A percentile compares a stretch with the other conserved stretches of the same genome.
These are phyloP conservation scores for Callyntrura guangdongensis DNA, from an alignment of 2,888 invertebrate species.

Conservation along the genomic window DNA sequence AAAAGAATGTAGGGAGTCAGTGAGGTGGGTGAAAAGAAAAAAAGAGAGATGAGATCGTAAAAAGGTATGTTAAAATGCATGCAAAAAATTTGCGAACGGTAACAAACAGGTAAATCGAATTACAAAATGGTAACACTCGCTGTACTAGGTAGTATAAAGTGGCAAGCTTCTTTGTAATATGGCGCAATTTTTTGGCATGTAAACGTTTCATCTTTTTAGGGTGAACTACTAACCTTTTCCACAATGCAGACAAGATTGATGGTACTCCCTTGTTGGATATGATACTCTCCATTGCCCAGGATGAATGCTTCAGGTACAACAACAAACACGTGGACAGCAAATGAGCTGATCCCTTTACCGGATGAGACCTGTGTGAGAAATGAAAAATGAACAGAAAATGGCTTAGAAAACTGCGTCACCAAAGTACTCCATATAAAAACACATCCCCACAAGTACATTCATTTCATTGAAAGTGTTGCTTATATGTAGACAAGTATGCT, in stretches of 20 bases:
- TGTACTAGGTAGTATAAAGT: not conserved
- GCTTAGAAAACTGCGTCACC: not conserved
- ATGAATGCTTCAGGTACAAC: slow-evolving; percentile 86
- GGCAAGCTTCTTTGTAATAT: not conserved
- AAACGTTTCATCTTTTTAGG: slow-evolving; percentile 8
- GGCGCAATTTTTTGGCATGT: slow-evolving; percentile 2
- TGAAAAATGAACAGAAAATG: slow-evolving; percentile 54
- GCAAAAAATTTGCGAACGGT: not conserved
- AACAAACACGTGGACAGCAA: slow-evolving; percentile 86
- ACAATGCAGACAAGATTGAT: slow-evolving; percentile 86
- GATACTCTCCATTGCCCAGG: slow-evolving; percentile 86
- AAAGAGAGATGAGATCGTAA: not conserved
- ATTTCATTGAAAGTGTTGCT: not conserved
- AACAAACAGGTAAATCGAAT: not conserved
- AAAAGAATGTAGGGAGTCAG: not conserved
- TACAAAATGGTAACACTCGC: not conserved
- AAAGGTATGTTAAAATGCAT: not conserved
- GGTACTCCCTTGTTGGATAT: slow-evolving; percentile 86
- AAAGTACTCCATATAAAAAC: not conserved
- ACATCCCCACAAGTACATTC: not conserved
- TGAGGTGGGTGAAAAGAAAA: not conserved
- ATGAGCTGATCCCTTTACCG: slow-evolving; percentile 86
- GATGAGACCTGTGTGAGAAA: slow-evolving; percentile 86
- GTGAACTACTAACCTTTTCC: slow-evolving; percentile 85
- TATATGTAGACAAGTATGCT: not conserved